These are phyloP conservation scores for Hanleya hanleyi DNA, from an alignment of 2,888 invertebrate species.

Conservation along the genomic window DNA sequence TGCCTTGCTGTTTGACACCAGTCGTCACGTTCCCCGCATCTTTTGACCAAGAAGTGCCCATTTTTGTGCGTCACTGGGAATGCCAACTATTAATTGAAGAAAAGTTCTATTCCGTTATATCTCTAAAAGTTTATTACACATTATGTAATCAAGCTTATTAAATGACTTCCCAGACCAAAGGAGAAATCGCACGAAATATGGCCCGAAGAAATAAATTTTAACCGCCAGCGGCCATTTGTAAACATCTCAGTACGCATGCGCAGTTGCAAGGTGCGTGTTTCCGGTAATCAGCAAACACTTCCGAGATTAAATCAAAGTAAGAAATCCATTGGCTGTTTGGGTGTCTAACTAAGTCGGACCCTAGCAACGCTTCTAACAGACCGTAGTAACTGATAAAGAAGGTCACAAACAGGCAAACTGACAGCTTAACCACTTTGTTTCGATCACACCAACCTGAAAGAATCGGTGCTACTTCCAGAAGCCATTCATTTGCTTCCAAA, in stretches of 20 bases:
- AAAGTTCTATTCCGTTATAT: no score
- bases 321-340: background rate
- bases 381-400: no score
- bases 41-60: background rate
- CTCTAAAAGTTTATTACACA: background rate
- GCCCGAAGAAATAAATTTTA: background rate
- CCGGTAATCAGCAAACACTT: no score
- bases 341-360: background rate
- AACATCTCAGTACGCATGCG: background rate
- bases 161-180: background rate
- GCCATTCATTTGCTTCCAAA: background rate
- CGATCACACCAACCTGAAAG: background rate
- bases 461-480: background rate
- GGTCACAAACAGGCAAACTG: background rate
- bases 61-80: background rate
- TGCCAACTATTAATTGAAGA: no score
- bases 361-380: no score
- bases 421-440: background rate
- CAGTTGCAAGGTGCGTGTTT: no score
- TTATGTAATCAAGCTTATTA: background rate
- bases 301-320: no score
- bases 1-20: conserved; percentile 95
- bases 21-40: conserved; percentile 80
- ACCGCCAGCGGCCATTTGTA: background rate
- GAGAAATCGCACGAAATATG: background rate